These are phyloP conservation scores for Nymphalis c-album DNA, from an alignment of 2,888 invertebrate genomes.

Conservation along the genomic window DNA sequence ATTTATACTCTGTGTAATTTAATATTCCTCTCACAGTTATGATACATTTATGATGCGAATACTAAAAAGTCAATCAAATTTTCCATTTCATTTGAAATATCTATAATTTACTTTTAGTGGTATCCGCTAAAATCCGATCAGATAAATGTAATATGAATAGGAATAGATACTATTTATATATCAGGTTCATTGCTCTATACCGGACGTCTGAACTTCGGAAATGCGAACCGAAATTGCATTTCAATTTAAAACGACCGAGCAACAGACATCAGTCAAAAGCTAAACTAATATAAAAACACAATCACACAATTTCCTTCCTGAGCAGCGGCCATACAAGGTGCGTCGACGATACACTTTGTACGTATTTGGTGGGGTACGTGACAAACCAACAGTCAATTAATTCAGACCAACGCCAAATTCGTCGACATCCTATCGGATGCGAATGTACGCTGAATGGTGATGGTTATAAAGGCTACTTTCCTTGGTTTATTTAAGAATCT, in stretches of 20 bases:
- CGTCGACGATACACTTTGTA: slow-evolving; percentile 53
- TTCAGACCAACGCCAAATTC: slow-evolving; percentile 71
- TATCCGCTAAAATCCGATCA: not conserved
- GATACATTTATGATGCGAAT: no score
- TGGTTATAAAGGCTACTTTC: slow-evolving; percentile 58
- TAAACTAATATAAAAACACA: slow-evolving; percentile 55
- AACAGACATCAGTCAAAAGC: slow-evolving; percentile 37
- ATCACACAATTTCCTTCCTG: slow-evolving; percentile 75
- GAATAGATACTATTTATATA: slow-evolving; percentile 18
- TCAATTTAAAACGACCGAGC: slow-evolving; percentile 55
- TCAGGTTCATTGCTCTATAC: slow-evolving; percentile 60
- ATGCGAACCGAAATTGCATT: slow-evolving; percentile 68
- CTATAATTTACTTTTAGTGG: not conserved
- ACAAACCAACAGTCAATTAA: slow-evolving; percentile 71
- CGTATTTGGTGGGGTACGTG: slow-evolving; percentile 76
- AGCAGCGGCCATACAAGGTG: slow-evolving; percentile 62
- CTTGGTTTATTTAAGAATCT: slow-evolving; percentile 44
- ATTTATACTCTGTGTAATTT: no score
- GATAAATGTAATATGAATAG: not conserved
- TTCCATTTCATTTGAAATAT: not conserved
- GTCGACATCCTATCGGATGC: slow-evolving; percentile 54
- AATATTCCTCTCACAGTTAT: no score
- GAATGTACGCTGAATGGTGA: slow-evolving; percentile 60
- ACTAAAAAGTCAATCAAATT: no score
- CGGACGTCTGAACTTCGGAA: slow-evolving; percentile 60